Percentiles rank a stretch among this genome's conserved stretches.
These are phyloP conservation scores for Mustela erminea DNA, from an alignment of 2,797 vertebrate genomes.

Conservation along the genomic window DNA sequence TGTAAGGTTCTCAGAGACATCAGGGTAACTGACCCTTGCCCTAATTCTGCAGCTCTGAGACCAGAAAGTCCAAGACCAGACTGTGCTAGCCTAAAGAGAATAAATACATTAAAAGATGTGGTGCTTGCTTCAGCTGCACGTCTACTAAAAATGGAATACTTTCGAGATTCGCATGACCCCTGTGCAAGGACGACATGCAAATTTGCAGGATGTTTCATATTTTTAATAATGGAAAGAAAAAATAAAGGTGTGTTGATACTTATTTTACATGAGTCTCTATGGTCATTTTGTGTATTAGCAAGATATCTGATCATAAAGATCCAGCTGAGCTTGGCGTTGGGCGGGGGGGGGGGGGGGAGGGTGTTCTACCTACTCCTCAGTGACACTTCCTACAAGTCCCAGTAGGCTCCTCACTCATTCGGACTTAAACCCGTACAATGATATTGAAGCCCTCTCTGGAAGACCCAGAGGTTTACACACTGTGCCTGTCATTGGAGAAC, in stretches of 20 bases:
- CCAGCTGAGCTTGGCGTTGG: background rate
- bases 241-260: background rate
- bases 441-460: background rate
- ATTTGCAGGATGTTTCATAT: background rate
- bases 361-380: background rate
- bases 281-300: background rate
- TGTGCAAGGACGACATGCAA: background rate
- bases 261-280: background rate
- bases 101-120: background rate
- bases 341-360: too few relatives aligned
- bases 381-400: background rate
- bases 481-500: background rate
- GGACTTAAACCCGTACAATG: background rate
- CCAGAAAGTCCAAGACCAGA: background rate
- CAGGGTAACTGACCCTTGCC: background rate
- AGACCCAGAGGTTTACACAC: background rate
- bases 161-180: background rate
- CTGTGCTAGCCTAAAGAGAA: background rate
- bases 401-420: background rate
- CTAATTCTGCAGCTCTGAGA: background rate
- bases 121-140: background rate
- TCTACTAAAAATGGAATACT: background rate
- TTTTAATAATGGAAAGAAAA: background rate
- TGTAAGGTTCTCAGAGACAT: background rate
- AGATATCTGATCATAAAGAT: background rate